Base-by-base conservation (phyloP, 2,113 vertebrate genomes). In the Rutilus rutilus region DNA sequence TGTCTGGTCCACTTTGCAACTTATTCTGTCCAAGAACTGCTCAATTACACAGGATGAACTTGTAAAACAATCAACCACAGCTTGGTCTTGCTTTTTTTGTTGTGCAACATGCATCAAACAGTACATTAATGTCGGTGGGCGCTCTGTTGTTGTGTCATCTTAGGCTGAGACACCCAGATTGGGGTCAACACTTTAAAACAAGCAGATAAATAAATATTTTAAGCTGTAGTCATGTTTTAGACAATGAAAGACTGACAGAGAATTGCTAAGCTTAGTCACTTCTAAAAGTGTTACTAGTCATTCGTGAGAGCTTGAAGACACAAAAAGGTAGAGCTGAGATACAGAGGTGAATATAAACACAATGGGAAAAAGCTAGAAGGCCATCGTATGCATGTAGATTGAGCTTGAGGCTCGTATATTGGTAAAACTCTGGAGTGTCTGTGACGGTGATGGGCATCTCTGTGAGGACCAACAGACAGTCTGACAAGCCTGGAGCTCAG, bases 401-500 rank as follows among this genome's bases (percentile, higher is more conserved):
- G 87, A 74, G 52, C 50, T 30, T 17, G 52, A 50, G 45, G 67
- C 78, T 50, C 3, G 50, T 42, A 62, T 50, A 83, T 69, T 52
- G 39, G 60, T 71, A 52, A 71, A 78, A 76, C 47, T 57, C 15
- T 39, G 73, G 67, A 64, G 60, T 60, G 71, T 67, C 5, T 73
- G 42, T 84, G 52, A 77, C 33, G 33, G 83, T 75, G 82, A 85
- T 78, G 86, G 78, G 83, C 76, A 74, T 23, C 67, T 86, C 79
- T 54, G 33, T 87, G 6, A 59, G 30, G 17, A 75, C 69, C 17
- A 69, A 76, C 73, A 87, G 62, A 89, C 83, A 78, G 73, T 12
- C 78, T 85, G 82, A 87, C 85, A 89, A 77, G 86, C 60, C 67
- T 74, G 19, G 54, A 50, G 60, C 54, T 76, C 79, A 82, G 78